These are phyloP conservation scores for Spodoptera litura DNA, from an alignment of 1,140 invertebrate species.

Conservation along the genomic window DNA sequence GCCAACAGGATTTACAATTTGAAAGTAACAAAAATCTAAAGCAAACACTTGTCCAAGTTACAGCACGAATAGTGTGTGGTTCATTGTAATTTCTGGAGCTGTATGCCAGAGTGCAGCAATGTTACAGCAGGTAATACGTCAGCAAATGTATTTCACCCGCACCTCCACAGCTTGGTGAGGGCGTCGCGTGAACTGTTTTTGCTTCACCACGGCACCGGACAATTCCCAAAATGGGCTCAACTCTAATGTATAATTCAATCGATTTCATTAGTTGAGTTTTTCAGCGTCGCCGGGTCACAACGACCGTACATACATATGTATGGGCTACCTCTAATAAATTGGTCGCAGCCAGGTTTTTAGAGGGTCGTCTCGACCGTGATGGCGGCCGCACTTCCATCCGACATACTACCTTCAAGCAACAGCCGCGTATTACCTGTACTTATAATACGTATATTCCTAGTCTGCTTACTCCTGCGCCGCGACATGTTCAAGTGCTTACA, in stretches of 20 bases:
- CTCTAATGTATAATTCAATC: constrained; percentile 78
- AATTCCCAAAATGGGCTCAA: constrained; percentile 68
- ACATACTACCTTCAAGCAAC: background rate
- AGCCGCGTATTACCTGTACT: background rate
- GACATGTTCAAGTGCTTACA: too few species aligned
- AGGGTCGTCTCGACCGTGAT: constrained; percentile 2
- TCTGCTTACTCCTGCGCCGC: too few species aligned
- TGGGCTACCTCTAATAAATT: constrained; percentile 72
- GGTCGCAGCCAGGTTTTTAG: constrained; percentile 65
- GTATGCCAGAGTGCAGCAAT: too few species aligned
- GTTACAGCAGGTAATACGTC: too few species aligned
- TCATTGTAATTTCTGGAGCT: too few species aligned
- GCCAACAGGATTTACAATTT: too few species aligned
- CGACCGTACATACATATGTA: constrained; percentile 67
- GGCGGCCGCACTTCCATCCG: background rate
- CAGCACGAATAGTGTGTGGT: too few species aligned
- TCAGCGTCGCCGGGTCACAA: constrained; percentile 64
- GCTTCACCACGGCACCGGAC: constrained; percentile 48
- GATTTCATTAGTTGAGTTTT: constrained; percentile 77
- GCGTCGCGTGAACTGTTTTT: constrained; percentile 50
- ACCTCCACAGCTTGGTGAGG: background rate
- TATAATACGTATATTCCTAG: too few species aligned
- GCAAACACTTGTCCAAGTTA: too few species aligned
- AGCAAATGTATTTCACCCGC: too few species aligned
- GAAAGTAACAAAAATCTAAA: too few species aligned